These are phyloP conservation scores for Saccostrea echinata DNA, from an alignment of 1,140 invertebrate species.

Conservation along the genomic window DNA sequence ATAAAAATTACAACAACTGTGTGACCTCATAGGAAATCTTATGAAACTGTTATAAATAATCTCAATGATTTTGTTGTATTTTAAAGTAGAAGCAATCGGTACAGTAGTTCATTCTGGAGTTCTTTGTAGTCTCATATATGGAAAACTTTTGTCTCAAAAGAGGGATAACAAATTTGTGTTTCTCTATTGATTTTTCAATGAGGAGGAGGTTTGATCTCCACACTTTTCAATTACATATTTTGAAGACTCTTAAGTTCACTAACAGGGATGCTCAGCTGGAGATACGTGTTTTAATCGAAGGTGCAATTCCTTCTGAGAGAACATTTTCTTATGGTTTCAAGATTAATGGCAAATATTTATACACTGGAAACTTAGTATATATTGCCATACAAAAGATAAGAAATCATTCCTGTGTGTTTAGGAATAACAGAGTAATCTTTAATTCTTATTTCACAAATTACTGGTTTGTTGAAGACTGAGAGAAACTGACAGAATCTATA, in stretches of 20 bases:
- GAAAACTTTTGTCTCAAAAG: no score
- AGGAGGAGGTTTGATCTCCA: not conserved
- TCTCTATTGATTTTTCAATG: not conserved
- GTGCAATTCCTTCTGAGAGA: not conserved
- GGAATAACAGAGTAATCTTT: not conserved
- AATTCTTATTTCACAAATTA: no score
- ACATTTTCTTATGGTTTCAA: not conserved
- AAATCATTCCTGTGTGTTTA: not conserved
- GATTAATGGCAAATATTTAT: not conserved
- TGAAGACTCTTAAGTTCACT: not conserved
- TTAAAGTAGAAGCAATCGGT: no score
- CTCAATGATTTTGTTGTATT: no score
- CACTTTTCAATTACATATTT: not conserved
- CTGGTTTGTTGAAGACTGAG: no score
- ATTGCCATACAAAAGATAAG: not conserved
- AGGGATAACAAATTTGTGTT: not conserved
- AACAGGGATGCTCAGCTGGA: not conserved
- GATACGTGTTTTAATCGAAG: not conserved
- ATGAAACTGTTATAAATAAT: no score
- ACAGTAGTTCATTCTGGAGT: no score
- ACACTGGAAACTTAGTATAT: not conserved
- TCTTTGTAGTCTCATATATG: no score
- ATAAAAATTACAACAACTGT: no score
- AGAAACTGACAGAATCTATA: no score
- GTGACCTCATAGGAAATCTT: no score